phyloP scores from a whole-genome alignment of 2,797 vertebrate genomes.

The Clarias fuscus region DNA sequence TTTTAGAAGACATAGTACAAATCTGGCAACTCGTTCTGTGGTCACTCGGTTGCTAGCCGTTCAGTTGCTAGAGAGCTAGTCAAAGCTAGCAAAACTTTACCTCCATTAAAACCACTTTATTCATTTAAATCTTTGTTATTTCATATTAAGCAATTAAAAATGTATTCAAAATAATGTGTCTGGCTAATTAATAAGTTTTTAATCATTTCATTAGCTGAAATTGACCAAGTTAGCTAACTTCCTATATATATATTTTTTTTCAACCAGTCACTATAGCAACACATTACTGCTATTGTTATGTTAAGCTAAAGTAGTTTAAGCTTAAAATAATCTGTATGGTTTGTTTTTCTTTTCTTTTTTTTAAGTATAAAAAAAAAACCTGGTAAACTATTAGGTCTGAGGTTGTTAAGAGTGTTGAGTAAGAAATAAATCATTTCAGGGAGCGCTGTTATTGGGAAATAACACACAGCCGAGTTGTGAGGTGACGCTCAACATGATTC shows the following conservation, averaged over 20 bases:
- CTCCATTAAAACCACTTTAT: background rate
- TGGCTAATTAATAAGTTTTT: too few species aligned
- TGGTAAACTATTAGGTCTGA: background rate
- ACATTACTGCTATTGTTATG: background rate
- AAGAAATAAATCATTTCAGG: background rate
- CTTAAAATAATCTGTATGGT: rapidly evolving
- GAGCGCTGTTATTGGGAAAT: background rate
- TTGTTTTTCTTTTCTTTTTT: too few species aligned
- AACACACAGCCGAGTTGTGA: background rate
- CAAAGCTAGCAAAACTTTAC: background rate
- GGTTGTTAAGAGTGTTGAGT: background rate
- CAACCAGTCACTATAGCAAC: background rate
- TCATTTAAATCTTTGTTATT: background rate
- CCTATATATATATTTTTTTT: background rate
- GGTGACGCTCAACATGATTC: background rate
- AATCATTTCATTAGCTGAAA: background rate
- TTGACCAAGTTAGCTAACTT: background rate
- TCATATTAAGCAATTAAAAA: background rate
- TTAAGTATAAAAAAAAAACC: background rate
- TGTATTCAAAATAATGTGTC: too few species aligned
- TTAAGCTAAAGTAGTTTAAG: background rate
- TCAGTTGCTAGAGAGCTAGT: background rate
- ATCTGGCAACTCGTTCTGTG: background rate
- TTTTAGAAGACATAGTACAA: rapidly evolving
- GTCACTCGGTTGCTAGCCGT: background rate